Base-by-base conservation (phyloP, 2,888 invertebrate species). In the Vanessa cardui region DNA sequence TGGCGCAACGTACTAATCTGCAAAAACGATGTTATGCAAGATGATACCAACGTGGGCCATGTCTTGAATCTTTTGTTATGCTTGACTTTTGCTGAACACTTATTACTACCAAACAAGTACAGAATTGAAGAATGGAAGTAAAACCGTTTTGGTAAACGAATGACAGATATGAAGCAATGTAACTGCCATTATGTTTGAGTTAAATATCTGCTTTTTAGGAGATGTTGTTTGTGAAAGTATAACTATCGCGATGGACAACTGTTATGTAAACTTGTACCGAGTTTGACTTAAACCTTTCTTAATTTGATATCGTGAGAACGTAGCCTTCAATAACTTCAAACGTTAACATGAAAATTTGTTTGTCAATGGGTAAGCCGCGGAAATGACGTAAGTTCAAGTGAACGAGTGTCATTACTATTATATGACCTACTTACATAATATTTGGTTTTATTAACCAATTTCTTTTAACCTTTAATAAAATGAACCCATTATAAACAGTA, bases 1-100 rank as follows among this genome's bases (percentile, higher is more conserved):
- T 74, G 70, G 74, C 68, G 79, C 76, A 77, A 77, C 63, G 26
- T 59, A 62, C 21, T 64, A 67, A 72, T 84, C 80, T 81, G 79
- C 82, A 83, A 83, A 82, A 73, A 76, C 71, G 59, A 68, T 66
- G 66, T 87, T 87, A 84, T 82, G 85, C 80, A 87, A 88, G 78
- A 76, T 76, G 74, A 80, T 68, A 58, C 72, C 74, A 69, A 46
- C 66, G 52, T 47, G 64, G 60, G 72, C 72, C 65, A 64, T 68
- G 62, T 66, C 69, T 70, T 63, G 66, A 59, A 68, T 66, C 63
- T 74, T 74, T 74, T 72, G 72, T 71, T 69, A 67, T 62, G 60
- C 31, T 66, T 54, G 54, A 60, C 64, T 49, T 66, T 69, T 62
- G 52, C 58, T n/a, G 59, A 59, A 39, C 26, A 62, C 20, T 62